Base-by-base conservation (phyloP, 2,113 vertebrate species). In the rat (Rattus norvegicus) region DNA sequence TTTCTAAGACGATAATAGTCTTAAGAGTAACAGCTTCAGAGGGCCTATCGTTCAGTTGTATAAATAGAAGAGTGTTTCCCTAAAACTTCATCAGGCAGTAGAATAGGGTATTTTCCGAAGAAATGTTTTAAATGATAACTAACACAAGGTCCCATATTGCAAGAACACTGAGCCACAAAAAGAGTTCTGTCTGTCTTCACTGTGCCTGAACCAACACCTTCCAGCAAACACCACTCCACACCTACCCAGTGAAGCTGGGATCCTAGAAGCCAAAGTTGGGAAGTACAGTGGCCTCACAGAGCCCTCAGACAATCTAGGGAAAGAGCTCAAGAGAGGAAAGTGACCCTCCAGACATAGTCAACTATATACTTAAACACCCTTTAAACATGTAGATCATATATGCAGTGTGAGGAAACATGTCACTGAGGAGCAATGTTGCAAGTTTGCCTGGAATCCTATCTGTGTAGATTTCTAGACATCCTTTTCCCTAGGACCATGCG, bases 281-380 rank as follows among this genome's bases (percentile, higher is more conserved):
- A 47, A 59, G 12, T 24, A 28, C 0, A 49, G 90, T n/a, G 24
- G 1, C 61, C 69, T 77, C 9, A 56, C 61, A 33, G 61, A 84
- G 36, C 52, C 14, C 2, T 72, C 63, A 7, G 0, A n/a, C 26
- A 88, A 13, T 33, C 72, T 93, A 63, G 30, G n/a, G 24, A 72
- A 94, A 16, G 87, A 94, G 43, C 76, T 85, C 87, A 90, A 95
- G 83, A 39, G 39, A 91, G 87, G 91, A 94, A 96, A 85, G 47
- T 77, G 67, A 96, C 75, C 87, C 75, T 52, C 91, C 10, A 52
- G 54, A 54, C 89, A 75, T 28, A 52, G 88, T 94, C 79, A 77
- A 67, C 56, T 94, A 83, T 90, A 96, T 72, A 93, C 28, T 49
- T 76, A 90, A 97, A 95, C 61, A 90, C 56, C 73, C 92, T 95